Conservation (phyloP, 2,888 invertebrate genomes). For the Agriotes lineatus region DNA sequence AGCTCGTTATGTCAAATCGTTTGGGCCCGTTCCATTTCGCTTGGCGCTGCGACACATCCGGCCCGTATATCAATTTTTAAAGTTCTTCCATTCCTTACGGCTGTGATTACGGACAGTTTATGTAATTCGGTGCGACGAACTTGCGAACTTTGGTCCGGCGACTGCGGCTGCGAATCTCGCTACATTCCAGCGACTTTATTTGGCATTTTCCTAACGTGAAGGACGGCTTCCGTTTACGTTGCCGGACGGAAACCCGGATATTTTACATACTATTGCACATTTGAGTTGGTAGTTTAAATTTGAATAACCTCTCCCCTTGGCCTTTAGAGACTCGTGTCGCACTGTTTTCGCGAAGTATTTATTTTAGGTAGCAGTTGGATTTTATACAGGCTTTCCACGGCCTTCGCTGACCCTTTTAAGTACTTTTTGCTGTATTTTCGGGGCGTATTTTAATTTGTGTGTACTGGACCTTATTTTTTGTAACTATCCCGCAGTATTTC, state of each 20-base stretch:
- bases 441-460: too few relatives aligned
- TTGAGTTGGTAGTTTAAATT: background rate
- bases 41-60: conserved; percentile 8
- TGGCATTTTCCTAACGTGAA: too few relatives aligned
- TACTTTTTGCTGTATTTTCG: too few relatives aligned
- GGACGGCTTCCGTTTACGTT: background rate
- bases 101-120: background rate
- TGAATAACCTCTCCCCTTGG: background rate
- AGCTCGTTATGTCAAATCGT: background rate
- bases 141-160: background rate
- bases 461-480: too few relatives aligned
- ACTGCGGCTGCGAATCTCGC: background rate
- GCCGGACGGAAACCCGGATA: conserved; percentile 3
- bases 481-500: too few relatives aligned
- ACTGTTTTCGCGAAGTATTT: background rate
- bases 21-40: conserved; percentile 15
- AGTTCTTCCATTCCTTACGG: background rate
- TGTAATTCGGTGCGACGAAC: background rate
- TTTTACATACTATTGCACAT: conserved; percentile 3
- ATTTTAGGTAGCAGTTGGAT: background rate
- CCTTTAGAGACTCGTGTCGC: background rate
- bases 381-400: too few relatives aligned
- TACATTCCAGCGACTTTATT: background rate
- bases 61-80: background rate
- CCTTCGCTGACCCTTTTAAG: too few relatives aligned